These are phyloP conservation scores for Pandemis heparana DNA, from an alignment of 2,888 invertebrate genomes.

Conservation along the genomic window DNA sequence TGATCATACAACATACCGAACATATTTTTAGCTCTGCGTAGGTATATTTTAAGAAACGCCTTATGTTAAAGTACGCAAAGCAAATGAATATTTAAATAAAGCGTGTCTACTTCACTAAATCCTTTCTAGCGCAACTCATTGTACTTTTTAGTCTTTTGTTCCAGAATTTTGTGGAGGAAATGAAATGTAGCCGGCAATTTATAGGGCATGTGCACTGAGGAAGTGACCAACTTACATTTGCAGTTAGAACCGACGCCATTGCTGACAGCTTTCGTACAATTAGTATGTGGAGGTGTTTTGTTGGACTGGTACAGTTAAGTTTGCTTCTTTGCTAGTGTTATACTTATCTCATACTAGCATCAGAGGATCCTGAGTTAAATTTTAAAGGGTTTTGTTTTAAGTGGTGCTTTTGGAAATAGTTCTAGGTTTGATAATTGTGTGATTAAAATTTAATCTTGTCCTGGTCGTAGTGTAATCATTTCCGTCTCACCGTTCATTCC, in stretches of 20 bases:
- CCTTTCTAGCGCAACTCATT: slow-evolving; percentile 16
- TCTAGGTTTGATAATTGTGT: neutral
- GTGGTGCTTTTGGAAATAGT: neutral
- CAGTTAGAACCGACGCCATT: slow-evolving; percentile 18
- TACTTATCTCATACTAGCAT: slow-evolving; percentile 81
- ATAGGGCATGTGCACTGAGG: slow-evolving; percentile 51
- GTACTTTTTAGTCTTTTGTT: slow-evolving; percentile 48
- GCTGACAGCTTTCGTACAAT: slow-evolving; percentile 27
- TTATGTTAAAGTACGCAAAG: no score
- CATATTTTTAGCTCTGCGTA: no score
- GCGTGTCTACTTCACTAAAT: slow-evolving; percentile 4
- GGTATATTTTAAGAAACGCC: no score
- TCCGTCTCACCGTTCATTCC: no score
- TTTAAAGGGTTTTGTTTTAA: slow-evolving; percentile 44
- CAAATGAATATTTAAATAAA: neutral
- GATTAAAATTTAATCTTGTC: neutral
- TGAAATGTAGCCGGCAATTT: slow-evolving; percentile 80
- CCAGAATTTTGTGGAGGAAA: slow-evolving; percentile 80
- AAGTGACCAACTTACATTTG: slow-evolving; percentile 36
- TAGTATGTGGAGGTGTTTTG: slow-evolving; percentile 19
- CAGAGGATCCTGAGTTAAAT: slow-evolving; percentile 52
- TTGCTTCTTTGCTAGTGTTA: slow-evolving; percentile 57
- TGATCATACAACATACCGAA: no score
- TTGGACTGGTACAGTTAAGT: slow-evolving; percentile 5
- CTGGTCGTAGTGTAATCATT: no score